phyloP scores from a whole-genome alignment of 2,113 vertebrate genomes.

The Parotia lawesii region DNA sequence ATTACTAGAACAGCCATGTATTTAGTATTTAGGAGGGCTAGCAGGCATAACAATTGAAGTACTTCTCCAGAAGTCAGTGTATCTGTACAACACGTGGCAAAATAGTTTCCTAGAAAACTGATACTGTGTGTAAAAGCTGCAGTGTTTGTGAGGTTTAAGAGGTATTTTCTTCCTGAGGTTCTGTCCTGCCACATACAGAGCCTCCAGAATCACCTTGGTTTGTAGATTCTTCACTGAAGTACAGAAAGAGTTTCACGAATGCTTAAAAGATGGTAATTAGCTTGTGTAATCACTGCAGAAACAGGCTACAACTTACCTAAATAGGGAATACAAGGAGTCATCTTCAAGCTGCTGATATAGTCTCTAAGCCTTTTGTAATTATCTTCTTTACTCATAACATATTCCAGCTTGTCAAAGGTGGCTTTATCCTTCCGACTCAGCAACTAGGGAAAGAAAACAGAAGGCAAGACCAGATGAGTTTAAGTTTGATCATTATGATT shows the following conservation, averaged over 20 bases:
- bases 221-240: not conserved
- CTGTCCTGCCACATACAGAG: not conserved
- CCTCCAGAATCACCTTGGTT: not conserved
- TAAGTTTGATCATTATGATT: not conserved
- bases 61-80: not conserved
- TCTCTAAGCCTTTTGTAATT: conserved; percentile 97
- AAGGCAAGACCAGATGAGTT: not conserved
- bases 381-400: conserved; percentile 98
- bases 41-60: not conserved
- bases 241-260: not conserved
- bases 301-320: conserved; percentile 79
- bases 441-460: conserved; percentile 73
- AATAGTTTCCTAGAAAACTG: conserved; percentile 9
- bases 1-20: not conserved
- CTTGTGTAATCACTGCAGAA: not conserved
- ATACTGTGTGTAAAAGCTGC: conserved; percentile 11
- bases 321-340: conserved; percentile 98
- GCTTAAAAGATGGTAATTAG: not conserved
- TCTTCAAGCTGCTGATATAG: conserved; percentile 96
- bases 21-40: not conserved
- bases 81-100: not conserved
- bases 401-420: conserved; percentile 94
- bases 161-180: not conserved
- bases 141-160: not conserved
- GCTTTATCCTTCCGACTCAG: conserved; percentile 96